Percentiles rank a stretch among this genome's conserved stretches.
phyloP scores from a whole-genome alignment of 1,140 invertebrate species.

The Drosophila sturtevanti region DNA sequence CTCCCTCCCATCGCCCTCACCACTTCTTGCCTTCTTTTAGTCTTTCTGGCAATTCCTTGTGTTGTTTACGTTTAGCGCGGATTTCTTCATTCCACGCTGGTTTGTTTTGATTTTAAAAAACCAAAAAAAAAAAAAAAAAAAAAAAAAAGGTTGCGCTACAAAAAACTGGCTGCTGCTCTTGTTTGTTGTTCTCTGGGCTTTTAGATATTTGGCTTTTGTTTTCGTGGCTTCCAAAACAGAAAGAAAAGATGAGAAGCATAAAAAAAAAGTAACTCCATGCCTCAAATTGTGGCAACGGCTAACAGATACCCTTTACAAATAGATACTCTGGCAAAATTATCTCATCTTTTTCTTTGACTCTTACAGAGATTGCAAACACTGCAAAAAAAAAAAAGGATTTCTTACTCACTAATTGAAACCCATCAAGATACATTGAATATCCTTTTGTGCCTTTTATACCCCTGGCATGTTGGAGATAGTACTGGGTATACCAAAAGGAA shows the following conservation, averaged over 20 bases:
- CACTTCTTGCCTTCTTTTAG: neutral
- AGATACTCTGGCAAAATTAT: too few species aligned
- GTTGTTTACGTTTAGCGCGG: constrained; percentile 76
- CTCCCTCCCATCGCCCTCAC: neutral
- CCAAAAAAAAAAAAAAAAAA: constrained; percentile 19
- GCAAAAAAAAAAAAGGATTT: too few species aligned
- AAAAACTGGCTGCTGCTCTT: constrained; percentile 32
- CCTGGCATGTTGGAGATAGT: neutral
- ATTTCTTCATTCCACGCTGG: constrained; percentile 71
- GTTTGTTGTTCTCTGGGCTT: constrained; percentile 56
- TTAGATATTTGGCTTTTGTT: constrained; percentile 58
- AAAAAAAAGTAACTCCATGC: neutral
- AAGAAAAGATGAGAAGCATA: too few species aligned
- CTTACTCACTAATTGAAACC: too few species aligned
- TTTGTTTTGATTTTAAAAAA: constrained; percentile 74
- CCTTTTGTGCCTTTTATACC: too few species aligned
- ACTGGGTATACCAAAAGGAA: neutral
- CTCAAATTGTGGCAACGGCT: neutral
- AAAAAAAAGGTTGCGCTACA: constrained; percentile 62
- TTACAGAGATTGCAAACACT: too few species aligned
- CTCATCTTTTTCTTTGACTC: too few species aligned
- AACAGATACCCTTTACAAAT: too few species aligned
- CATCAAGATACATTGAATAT: too few species aligned
- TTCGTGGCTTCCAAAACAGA: constrained; percentile 10
- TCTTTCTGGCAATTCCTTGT: constrained; percentile 32